These are phyloP conservation scores for Sebastiscus tertius DNA, from an alignment of 2,797 vertebrate genomes.

Conservation along the genomic window DNA sequence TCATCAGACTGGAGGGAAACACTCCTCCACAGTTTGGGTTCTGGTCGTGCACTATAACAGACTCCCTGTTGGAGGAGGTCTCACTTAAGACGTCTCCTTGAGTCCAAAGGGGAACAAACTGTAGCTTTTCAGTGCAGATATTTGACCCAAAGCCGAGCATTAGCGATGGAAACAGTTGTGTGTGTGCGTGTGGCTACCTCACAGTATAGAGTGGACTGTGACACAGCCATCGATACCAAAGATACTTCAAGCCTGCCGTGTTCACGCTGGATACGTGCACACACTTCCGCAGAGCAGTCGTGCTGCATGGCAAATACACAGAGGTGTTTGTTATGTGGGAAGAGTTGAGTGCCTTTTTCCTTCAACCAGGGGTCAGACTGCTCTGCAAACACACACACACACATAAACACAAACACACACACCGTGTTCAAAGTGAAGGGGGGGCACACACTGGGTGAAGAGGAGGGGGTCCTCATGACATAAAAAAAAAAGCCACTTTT, in stretches of 20 bases:
- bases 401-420: conserved; percentile 16
- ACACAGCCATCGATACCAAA: conserved; percentile 96
- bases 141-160: conserved; percentile 49
- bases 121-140: conserved; percentile 47
- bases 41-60: conserved; percentile 51
- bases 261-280: conserved; percentile 74
- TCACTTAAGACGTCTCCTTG: conserved; percentile 19
- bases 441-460: conserved; percentile 52
- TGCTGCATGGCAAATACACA: conserved; percentile 73
- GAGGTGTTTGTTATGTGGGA: conserved; percentile 78
- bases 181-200: conserved; percentile 86
- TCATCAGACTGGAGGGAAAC: conserved; percentile 38
- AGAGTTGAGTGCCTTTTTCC: conserved; percentile 96
- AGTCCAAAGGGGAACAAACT: conserved; percentile 29
- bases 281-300: conserved; percentile 69
- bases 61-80: conserved; percentile 36
- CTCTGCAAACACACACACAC: conserved; percentile 68
- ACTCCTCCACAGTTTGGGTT: conserved; percentile 38
- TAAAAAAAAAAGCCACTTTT: conserved; percentile 23
- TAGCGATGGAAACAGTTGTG: conserved; percentile 85
- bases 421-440: conserved; percentile 39
- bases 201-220: conserved; percentile 90
- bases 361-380: conserved; percentile 93
- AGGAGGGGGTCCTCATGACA: conserved; percentile 33
- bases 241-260: conserved; percentile 89